Conservation (phyloP, 2,113 vertebrate genomes). For the Plecturocebus donacophilus region DNA sequence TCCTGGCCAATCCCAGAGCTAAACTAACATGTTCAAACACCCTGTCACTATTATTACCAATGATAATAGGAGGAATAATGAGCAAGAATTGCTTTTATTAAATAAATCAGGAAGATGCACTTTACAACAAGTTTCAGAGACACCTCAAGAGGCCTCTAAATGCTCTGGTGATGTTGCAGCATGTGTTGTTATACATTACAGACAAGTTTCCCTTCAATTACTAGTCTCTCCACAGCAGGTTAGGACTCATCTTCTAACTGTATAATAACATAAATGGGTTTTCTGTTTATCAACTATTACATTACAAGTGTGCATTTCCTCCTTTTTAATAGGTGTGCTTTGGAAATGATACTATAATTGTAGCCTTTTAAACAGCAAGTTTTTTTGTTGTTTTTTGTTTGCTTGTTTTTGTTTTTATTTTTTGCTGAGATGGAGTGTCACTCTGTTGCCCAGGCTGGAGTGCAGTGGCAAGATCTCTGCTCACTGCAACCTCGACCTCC, state of each 20-base stretch:
- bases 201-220: slow-evolving; percentile 63
- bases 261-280: slow-evolving; percentile 71
- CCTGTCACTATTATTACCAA: slow-evolving; percentile 63
- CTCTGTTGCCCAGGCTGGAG: no score
- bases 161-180: neutral
- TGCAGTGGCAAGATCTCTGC: no score
- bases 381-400: no score
- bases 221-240: slow-evolving; percentile 49
- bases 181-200: neutral
- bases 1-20: slow-evolving; percentile 31
- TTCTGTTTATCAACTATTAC: slow-evolving; percentile 69
- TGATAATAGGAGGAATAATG: slow-evolving; percentile 74
- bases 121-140: slow-evolving; percentile 52
- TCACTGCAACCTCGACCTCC: no score
- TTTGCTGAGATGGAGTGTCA: no score
- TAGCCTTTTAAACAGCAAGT: slow-evolving; percentile 10
- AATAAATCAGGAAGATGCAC: slow-evolving; percentile 65
- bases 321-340: slow-evolving; percentile 55
- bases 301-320: slow-evolving; percentile 44
- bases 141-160: neutral
- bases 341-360: slow-evolving; percentile 43
- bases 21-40: slow-evolving; percentile 70
- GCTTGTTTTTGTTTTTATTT: no score
- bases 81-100: slow-evolving; percentile 76
- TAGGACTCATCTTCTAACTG: slow-evolving; percentile 69